Conservation (phyloP, 64 coral and sea anemone species). For the Exaiptasia diaphana region DNA sequence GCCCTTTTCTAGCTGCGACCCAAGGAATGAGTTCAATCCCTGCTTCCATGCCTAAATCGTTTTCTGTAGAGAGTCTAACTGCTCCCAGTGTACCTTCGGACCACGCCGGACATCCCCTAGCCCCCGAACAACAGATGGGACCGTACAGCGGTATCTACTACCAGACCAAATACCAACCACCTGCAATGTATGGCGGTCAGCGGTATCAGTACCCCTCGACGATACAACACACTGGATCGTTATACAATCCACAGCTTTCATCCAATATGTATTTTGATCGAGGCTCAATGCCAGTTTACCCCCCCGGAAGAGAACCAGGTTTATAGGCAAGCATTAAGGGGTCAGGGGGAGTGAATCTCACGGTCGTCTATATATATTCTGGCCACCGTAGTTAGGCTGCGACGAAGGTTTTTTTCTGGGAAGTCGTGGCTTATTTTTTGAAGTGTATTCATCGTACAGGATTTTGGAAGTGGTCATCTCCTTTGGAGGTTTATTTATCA, state of each 20-base stretch:
- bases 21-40: background rate
- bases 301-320: conserved; percentile 63
- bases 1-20: conserved; percentile 17
- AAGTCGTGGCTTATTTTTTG: no score
- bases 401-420: no score
- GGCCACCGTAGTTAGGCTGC: no score
- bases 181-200: conserved; percentile 69
- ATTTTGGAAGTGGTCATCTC: no score
- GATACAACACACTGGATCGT: conserved; percentile 66
- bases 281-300: conserved; percentile 75
- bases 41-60: conserved; percentile 66
- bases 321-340: no score
- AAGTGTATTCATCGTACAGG: no score
- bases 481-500: no score
- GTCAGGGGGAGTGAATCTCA: no score
- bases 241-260: conserved; percentile 67
- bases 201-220: conserved; percentile 70
- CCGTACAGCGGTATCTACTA: conserved; percentile 85
- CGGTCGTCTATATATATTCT: no score
- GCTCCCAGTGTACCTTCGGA: conserved; percentile 72
- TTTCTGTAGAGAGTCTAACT: conserved; percentile 88
- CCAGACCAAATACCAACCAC: conserved; percentile 76
- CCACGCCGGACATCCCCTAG: conserved; percentile 42
- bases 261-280: conserved; percentile 76
- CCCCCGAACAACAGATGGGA: conserved; percentile 60